A percentile compares a stretch with the other conserved stretches of the same genome.
These are phyloP conservation scores for Lanistes nyassanus DNA, from an alignment of 1,140 invertebrate species.

Conservation along the genomic window DNA sequence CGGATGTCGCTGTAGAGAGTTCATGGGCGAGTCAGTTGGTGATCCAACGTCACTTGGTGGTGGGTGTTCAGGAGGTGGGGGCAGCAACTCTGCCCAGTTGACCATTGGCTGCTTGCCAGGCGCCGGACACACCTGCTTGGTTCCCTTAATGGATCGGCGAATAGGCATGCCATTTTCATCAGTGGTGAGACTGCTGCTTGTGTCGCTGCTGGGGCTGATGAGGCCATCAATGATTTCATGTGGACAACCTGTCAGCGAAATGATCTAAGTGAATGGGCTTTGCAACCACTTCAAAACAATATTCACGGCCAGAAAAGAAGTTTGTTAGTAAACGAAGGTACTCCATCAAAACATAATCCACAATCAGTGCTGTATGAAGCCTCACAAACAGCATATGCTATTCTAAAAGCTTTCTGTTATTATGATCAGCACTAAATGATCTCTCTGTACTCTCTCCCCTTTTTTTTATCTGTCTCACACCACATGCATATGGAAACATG, in stretches of 20 bases:
- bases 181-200: slow-evolving; percentile 65
- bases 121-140: slow-evolving; percentile 47
- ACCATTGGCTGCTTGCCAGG: slow-evolving; percentile 68
- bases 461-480: too few relatives aligned
- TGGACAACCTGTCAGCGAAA: slow-evolving; percentile 24
- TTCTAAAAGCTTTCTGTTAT: too few relatives aligned
- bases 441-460: too few relatives aligned
- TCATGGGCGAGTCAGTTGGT: slow-evolving; percentile 45
- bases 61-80: slow-evolving; percentile 83
- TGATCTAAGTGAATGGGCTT: too few relatives aligned
- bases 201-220: slow-evolving; percentile 64
- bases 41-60: slow-evolving; percentile 70
- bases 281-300: too few relatives aligned
- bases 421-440: too few relatives aligned
- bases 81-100: slow-evolving; percentile 80
- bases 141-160: slow-evolving; percentile 49
- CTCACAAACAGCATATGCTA: too few relatives aligned
- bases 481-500: too few relatives aligned
- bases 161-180: slow-evolving; percentile 65
- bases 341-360: too few relatives aligned
- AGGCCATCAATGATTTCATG: slow-evolving; percentile 46
- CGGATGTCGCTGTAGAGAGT: slow-evolving; percentile 34
- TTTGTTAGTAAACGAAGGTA: too few relatives aligned
- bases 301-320: too few relatives aligned
- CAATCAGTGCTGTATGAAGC: too few relatives aligned